Percentiles rank a stretch among this genome's conserved stretches.
Evolutionary conservation across 2,113 vertebrate genomes (phyloP).

Genomic region (Melanotaenia duboulayi): DNA sequence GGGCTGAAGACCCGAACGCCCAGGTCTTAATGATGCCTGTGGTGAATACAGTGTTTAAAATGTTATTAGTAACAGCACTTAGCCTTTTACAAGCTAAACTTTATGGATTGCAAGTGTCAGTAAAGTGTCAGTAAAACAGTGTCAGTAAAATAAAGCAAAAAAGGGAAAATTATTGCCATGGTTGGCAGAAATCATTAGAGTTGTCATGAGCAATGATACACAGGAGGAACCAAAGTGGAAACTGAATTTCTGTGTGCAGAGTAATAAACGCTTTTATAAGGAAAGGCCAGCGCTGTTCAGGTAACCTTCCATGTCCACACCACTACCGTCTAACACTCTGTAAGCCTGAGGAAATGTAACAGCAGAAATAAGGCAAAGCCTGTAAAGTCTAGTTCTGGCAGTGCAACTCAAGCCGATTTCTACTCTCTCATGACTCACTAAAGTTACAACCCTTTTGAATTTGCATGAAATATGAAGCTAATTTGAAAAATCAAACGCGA

Average conservation of each 20-base stretch:
- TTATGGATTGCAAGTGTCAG: not conserved
- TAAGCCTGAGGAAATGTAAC: slow-evolving; percentile 13
- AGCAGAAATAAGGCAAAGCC: not conserved
- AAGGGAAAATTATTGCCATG: not conserved
- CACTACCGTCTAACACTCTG: not conserved
- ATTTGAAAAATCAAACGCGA: too few species aligned
- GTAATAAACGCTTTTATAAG: slow-evolving; percentile 9
- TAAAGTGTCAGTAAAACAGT: not conserved
- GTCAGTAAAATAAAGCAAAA: too few species aligned
- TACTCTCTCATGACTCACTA: not conserved
- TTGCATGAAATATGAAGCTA: too few species aligned
- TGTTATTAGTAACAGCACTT: not conserved
- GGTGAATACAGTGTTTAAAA: not conserved
- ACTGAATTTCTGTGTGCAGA: not conserved
- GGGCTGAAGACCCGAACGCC: too few species aligned
- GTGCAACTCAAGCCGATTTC: not conserved
- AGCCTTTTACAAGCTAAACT: not conserved
- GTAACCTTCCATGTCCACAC: slow-evolving; percentile 23
- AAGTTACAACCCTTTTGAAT: too few species aligned
- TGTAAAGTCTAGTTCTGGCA: not conserved
- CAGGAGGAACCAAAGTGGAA: not conserved
- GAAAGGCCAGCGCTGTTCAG: not conserved
- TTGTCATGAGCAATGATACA: not conserved
- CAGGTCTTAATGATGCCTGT: too few species aligned
- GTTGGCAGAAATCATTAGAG: slow-evolving; percentile 14